These are phyloP conservation scores for Eonycteris spelaea DNA, from an alignment of 2,113 vertebrate genomes.

Conservation along the genomic window DNA sequence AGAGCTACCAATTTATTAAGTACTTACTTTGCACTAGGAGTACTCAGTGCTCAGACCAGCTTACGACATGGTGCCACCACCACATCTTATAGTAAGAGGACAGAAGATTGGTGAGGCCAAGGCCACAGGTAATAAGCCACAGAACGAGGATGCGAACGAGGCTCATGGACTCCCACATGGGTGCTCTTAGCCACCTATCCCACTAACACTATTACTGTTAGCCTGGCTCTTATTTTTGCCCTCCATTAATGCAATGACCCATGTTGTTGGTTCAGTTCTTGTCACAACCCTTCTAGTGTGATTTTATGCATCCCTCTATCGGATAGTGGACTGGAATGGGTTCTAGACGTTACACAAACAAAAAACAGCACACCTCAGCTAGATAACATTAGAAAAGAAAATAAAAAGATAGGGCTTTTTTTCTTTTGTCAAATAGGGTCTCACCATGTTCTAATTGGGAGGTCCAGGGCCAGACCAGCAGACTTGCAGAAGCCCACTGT, in stretches of 20 bases:
- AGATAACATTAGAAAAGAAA: neutral
- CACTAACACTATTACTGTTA: fast-evolving
- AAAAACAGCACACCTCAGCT: neutral
- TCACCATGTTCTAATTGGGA: neutral
- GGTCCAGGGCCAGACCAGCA: neutral
- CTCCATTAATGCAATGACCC: neutral
- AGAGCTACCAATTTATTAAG: neutral
- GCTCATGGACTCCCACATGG: neutral
- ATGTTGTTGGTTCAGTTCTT: neutral
- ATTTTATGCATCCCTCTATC: neutral
- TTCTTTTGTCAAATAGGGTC: neutral
- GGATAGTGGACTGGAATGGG: neutral
- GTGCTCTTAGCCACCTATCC: neutral
- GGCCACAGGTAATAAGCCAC: neutral
- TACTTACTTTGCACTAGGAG: neutral
- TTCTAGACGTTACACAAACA: neutral
- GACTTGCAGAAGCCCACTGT: neutral
- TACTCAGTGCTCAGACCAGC: neutral
- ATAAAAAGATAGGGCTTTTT: neutral
- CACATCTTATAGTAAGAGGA: neutral
- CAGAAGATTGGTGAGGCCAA: neutral
- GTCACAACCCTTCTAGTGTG: neutral
- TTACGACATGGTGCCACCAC: neutral
- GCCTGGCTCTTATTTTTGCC: neutral
- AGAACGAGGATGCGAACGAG: neutral